phyloP scores from a whole-genome alignment of 2,797 vertebrate genomes.

The Staurois parvus region DNA sequence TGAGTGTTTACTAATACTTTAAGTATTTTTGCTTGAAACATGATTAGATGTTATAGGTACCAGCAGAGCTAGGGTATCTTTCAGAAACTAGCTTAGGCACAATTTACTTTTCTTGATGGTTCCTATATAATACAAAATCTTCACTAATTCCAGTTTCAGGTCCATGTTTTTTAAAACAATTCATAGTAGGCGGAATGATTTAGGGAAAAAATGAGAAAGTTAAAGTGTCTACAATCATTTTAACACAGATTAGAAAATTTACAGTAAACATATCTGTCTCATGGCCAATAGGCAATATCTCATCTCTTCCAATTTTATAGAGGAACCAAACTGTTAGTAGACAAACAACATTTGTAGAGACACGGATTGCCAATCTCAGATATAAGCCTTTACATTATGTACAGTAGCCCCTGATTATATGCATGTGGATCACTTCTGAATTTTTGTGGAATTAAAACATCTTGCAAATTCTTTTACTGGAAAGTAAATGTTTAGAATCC shows the following conservation, averaged over 20 bases:
- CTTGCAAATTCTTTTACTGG: slow-evolving; percentile 35
- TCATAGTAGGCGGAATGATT: background rate
- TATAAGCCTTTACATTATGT: slow-evolving; percentile 9
- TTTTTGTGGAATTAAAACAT: slow-evolving; percentile 47
- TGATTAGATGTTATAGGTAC: no score
- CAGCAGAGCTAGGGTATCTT: no score
- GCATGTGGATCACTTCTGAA: slow-evolving; percentile 18
- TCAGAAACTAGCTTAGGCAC: no score
- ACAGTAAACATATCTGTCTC: background rate
- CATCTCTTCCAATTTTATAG: background rate
- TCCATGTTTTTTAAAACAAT: background rate
- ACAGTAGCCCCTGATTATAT: slow-evolving; percentile 43
- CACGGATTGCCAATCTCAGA: background rate
- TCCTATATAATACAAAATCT: no score
- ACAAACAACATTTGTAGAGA: background rate
- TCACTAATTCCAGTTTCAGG: no score
- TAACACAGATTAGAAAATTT: background rate
- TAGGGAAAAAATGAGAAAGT: background rate
- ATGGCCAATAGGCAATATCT: background rate
- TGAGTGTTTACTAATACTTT: no score
- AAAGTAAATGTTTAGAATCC: slow-evolving; percentile 49
- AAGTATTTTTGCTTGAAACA: no score
- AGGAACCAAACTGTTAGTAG: background rate
- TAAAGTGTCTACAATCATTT: background rate
- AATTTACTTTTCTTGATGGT: no score